A percentile compares a stretch with the other conserved stretches of the same genome.
phyloP scores from a whole-genome alignment of 2,113 vertebrate genomes.

The Tetrao urogallus region DNA sequence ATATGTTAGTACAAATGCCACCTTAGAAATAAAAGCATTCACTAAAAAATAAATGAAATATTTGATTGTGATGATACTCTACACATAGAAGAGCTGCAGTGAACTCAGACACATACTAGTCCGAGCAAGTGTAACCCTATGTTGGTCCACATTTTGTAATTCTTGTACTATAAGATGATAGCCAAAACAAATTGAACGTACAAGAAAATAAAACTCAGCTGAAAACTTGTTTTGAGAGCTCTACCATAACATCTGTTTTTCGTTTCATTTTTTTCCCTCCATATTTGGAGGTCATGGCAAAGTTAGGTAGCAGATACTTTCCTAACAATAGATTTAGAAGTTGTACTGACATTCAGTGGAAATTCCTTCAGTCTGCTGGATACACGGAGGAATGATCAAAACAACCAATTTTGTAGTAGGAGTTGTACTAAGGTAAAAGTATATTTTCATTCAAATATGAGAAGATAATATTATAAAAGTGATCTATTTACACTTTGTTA shows the following conservation, averaged over 20 bases:
- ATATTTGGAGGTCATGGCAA: not conserved
- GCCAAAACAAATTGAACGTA: not conserved
- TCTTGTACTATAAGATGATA: not conserved
- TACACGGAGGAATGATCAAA: not conserved
- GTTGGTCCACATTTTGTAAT: not conserved
- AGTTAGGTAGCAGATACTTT: not conserved
- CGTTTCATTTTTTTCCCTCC: not conserved
- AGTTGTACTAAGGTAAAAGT: not conserved
- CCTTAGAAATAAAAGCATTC: not conserved
- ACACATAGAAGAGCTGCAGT: rapidly evolving
- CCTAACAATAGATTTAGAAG: not conserved
- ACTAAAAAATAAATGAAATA: not conserved
- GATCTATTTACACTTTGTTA: not conserved
- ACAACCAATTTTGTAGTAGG: not conserved
- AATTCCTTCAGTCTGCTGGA: not conserved
- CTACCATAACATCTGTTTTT: not conserved
- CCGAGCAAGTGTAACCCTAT: not conserved
- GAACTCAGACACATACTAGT: not conserved
- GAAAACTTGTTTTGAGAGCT: not conserved
- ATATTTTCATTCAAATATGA: not conserved
- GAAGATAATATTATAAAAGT: not conserved
- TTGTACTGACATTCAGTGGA: not conserved
- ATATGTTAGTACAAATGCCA: not conserved
- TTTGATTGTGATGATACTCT: not conserved
- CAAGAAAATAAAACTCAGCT: not conserved